Conservation (phyloP, 1,140 invertebrate species). For the Heliconius melpomene region DNA sequence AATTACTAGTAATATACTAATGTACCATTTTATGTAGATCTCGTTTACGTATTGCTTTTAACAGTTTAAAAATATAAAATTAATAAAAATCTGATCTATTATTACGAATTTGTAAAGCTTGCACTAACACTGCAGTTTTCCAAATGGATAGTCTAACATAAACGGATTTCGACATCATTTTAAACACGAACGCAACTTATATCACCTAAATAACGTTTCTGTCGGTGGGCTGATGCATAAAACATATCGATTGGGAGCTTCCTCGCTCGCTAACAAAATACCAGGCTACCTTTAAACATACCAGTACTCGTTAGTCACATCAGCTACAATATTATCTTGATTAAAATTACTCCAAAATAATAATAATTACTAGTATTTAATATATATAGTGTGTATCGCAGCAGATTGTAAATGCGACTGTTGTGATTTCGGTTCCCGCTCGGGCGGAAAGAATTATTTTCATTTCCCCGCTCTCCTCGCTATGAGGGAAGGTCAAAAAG, state of each 20-base stretch:
- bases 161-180: constrained; percentile 8
- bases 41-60: no score
- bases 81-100: background rate
- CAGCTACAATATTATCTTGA: constrained; percentile 21
- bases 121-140: background rate
- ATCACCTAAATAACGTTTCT: background rate
- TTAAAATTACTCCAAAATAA: background rate
- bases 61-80: no score
- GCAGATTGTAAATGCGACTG: no score
- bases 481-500: no score
- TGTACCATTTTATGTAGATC: no score
- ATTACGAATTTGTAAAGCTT: background rate
- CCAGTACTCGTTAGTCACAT: constrained; percentile 41
- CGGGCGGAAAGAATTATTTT: no score
- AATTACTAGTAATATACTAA: background rate
- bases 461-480: no score
- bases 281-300: constrained; percentile 47
- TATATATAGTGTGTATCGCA: no score
- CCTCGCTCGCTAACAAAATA: constrained; percentile 47
- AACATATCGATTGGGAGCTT: constrained; percentile 34
- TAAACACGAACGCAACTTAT: constrained; percentile 7
- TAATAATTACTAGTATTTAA: background rate
- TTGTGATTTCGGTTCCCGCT: no score
- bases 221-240: constrained; percentile 32
- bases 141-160: background rate